Percentiles rank a stretch among this genome's conserved stretches.
Evolutionary conservation across 1,140 invertebrate species (phyloP).

Genomic region (Bursaphelenchus mucronatus): DNA sequence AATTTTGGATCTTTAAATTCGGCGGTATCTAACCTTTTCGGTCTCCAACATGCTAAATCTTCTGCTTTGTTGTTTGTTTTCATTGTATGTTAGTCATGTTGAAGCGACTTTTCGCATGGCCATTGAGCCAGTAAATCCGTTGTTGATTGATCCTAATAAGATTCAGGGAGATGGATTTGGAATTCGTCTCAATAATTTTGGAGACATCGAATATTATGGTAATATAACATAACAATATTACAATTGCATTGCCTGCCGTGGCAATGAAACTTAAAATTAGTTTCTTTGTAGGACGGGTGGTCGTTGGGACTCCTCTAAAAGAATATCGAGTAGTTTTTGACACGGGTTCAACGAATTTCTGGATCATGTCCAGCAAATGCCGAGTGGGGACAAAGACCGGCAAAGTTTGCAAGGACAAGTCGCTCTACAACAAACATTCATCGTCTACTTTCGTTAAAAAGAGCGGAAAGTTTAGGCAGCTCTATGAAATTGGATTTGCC

Average conservation of each 20-base stretch:
- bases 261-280: too few species aligned
- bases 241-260: too few species aligned
- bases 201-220: slow-evolving; percentile 14
- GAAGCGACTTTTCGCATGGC: too few species aligned
- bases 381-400: background rate
- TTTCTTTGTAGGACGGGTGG: background rate
- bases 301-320: slow-evolving; percentile 2
- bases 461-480: background rate
- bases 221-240: too few species aligned
- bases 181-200: background rate
- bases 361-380: slow-evolving; percentile 10
- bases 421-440: slow-evolving; percentile 3
- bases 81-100: too few species aligned
- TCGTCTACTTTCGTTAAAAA: background rate
- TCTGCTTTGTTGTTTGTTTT: too few species aligned
- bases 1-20: too few species aligned
- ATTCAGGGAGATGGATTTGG: background rate
- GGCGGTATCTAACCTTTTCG: too few species aligned
- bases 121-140: too few species aligned
- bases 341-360: background rate
- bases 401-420: background rate
- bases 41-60: too few species aligned
- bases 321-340: slow-evolving; percentile 12
- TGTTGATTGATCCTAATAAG: background rate
- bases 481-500: slow-evolving; percentile 17